phyloP scores from a whole-genome alignment of 2,888 invertebrate species.

The Pollenia griseotomentosa region DNA sequence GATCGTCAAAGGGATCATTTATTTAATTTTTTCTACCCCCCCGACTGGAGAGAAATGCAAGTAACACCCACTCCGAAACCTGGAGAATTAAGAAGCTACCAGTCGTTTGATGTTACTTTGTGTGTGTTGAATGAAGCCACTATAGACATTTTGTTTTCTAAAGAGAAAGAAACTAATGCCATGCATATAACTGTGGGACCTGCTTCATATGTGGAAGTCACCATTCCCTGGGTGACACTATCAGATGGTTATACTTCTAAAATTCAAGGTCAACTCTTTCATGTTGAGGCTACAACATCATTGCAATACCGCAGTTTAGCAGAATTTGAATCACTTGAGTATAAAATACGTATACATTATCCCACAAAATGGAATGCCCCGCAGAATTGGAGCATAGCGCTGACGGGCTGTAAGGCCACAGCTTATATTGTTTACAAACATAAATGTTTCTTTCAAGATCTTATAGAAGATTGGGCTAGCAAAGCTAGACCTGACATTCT shows the following conservation, averaged over 20 bases:
- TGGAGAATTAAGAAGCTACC: conserved; percentile 94
- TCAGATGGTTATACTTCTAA: conserved; percentile 95
- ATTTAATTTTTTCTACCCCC: conserved; percentile 98
- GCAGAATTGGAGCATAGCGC: conserved; percentile 95
- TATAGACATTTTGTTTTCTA: conserved; percentile 97
- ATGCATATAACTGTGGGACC: conserved; percentile 97
- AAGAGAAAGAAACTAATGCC: conserved; percentile 96
- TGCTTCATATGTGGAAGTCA: conserved; percentile 98
- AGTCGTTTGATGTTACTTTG: conserved; percentile 96
- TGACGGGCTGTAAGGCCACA: conserved; percentile 97
- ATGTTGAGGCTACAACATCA: conserved; percentile 98
- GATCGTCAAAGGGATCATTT: conserved; percentile 97
- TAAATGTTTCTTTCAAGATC: conserved; percentile 97
- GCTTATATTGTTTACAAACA: conserved; percentile 96
- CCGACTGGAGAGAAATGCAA: conserved; percentile 91
- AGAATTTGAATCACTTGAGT: conserved; percentile 97
- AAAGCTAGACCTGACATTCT: conserved; percentile 97
- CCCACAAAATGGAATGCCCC: conserved; percentile 98
- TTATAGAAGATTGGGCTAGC: conserved; percentile 98
- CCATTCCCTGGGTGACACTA: conserved; percentile 96
- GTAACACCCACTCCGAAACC: conserved; percentile 93
- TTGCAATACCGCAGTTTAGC: conserved; percentile 96
- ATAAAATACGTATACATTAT: conserved; percentile 91
- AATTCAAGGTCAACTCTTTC: conserved; percentile 96
- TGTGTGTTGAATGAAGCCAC: conserved; percentile 96